Evolutionary conservation across 2,113 vertebrate species (phyloP), one percentile per base, ranked within the genome.

Genomic region (Oreochromis tanganicae): DNA sequence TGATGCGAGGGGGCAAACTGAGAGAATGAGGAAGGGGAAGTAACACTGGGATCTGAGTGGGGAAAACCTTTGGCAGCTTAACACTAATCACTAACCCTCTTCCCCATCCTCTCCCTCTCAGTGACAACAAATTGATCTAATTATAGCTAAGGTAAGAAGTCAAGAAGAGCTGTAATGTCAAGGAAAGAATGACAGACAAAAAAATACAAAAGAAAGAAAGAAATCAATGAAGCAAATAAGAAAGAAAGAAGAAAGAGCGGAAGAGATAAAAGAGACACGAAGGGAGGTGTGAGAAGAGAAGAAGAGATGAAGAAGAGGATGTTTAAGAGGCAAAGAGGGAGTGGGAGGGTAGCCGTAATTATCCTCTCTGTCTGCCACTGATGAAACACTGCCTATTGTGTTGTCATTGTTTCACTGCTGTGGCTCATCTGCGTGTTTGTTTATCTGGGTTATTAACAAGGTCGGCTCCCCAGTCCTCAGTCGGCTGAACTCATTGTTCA

Each of bases 361-460:
- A 94, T 94, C 91, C 91, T 87, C 50, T 91, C 83, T 89, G 87
- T 94, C 85, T 93, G 87, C 87, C 59, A 57, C 85, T 92, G 94
- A 94, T 92, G 92, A 93, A 94, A 93, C 86, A 71, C 85, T 85
- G 92, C 86, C 84, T 86, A 54, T 91, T 94, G 89, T 90, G 86
- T 88, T 90, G 85, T 89, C 61, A 83, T 95, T 94, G 93, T 92
- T 91, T 90, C 89, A 56, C 85, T 80, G 87, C 61, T 84, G 90
- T 89, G 50, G 88, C 80, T 91, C 91, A 75, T 90, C 86, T 86
- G 81, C 13, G n/a, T 92, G 91, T 93, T 94, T 95, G 91, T 95
- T 95, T 93, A 92, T 94, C 88, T 90, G 92, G 91, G 84, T 92
- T 93, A 92, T 94, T 89, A 92, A 92, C 80, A 89, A 83, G 92